Evolutionary conservation across 2,888 invertebrate genomes (phyloP), one percentile per base, ranked within the genome.

Genomic region (Latheticus oryzae): DNA sequence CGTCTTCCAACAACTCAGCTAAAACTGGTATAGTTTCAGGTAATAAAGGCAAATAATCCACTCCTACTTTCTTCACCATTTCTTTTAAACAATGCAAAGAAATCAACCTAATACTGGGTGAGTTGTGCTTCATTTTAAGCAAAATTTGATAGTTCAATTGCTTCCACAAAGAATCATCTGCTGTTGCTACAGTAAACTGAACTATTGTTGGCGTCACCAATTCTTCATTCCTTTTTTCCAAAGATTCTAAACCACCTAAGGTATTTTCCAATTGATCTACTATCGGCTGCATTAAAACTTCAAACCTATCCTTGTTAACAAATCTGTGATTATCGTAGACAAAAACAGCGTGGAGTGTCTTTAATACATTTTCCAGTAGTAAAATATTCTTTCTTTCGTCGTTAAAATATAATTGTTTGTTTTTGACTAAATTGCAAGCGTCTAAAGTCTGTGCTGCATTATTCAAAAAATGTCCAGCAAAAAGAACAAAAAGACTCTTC

Each of bases 1-100:
- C 93, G 72, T 94, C 96, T 82, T 97, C 97, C 66, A 97, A 82
- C 8, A 97, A 81, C 75, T 97, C 97, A 0, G 95, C 93, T 21
- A 97, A 81, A 83, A 96, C 96, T 0, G 96, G 96, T 59, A 97
- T 90, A 2, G 95, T 94, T 75, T 97, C 97, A 0, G 97, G 95
- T 40, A 97, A 78, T 0, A 97, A 82, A 0, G 93, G 88, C 67
- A 94, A 83, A 80, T 94, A 97, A 72, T 93, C 93, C 75, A 93
- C 93, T 1, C 93, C 94, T 1, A 97, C 81, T 73, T 91, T 93
- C 37, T 86, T 85, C 1, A 92, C 93, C 70, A 95, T 86, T 65
- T 89, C 88, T 45, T 90, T 87, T 64, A 93, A 80, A 60, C 87
- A 87, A 62, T 87, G 84, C 26, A 95, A 80, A 0, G 91, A 85